These are phyloP conservation scores for Eupithecia tripunctaria DNA, from an alignment of 2,888 invertebrate species.

Conservation along the genomic window DNA sequence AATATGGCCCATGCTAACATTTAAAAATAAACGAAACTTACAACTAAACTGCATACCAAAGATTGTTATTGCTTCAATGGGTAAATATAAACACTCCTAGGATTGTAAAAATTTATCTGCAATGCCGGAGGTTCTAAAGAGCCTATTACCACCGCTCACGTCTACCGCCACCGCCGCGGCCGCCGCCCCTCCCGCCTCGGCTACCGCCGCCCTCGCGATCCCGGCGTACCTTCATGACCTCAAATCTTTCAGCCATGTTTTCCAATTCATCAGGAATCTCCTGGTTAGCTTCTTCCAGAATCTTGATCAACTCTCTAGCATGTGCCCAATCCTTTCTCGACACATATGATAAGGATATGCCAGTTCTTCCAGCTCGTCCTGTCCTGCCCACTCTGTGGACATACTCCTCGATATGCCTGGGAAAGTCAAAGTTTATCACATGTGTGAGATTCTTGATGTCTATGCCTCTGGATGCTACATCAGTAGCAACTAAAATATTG, in stretches of 20 bases:
- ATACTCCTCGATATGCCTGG: constrained; percentile 97
- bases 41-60: neutral
- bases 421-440: constrained; percentile 97
- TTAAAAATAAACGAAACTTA: constrained; percentile 3
- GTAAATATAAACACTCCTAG: neutral
- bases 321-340: constrained; percentile 92
- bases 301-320: constrained; percentile 92
- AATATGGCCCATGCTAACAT: neutral
- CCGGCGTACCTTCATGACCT: constrained; percentile 87
- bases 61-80: neutral
- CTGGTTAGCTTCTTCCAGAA: constrained; percentile 94
- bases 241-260: constrained; percentile 90
- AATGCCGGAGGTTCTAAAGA: neutral
- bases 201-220: constrained; percentile 80
- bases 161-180: constrained; percentile 60
- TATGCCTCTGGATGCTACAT: constrained; percentile 96
- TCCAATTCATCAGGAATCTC: constrained; percentile 90
- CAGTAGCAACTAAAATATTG: constrained; percentile 95
- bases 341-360: constrained; percentile 92
- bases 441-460: constrained; percentile 96
- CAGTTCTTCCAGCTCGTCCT: constrained; percentile 94
- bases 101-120: neutral
- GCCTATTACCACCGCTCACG: constrained; percentile 5
- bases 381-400: constrained; percentile 98
- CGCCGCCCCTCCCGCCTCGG: constrained; percentile 52